These are phyloP conservation scores for Rhinatrema bivittatum DNA, from an alignment of 2,797 vertebrate genomes.

Conservation along the genomic window DNA sequence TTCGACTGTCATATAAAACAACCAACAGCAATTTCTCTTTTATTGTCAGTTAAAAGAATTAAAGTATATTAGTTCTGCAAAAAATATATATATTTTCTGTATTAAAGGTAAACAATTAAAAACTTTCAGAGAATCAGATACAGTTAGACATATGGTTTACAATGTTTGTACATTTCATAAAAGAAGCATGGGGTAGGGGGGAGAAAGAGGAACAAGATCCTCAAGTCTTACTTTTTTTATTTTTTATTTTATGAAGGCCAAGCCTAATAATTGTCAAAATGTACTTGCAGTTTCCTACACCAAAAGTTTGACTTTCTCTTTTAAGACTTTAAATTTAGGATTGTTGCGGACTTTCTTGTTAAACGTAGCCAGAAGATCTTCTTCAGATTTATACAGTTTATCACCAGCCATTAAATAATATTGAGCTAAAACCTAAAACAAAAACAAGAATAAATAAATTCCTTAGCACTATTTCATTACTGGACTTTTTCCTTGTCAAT, in stretches of 20 bases:
- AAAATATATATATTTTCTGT: constrained; percentile 43
- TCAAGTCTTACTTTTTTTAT: no score
- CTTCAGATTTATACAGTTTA: constrained; percentile 63
- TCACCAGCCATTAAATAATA: constrained; percentile 67
- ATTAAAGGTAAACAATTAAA: constrained; percentile 39
- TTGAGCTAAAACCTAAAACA: constrained; percentile 75
- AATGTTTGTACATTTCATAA: constrained; percentile 6
- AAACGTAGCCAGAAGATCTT: constrained; percentile 72
- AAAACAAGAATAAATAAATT: constrained; percentile 1
- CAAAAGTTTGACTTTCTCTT: constrained; percentile 79
- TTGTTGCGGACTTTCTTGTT: constrained; percentile 85
- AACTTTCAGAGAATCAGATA: constrained; percentile 23
- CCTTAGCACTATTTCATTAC: no score
- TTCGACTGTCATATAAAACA: constrained; percentile 22
- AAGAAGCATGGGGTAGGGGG: constrained; percentile 1
- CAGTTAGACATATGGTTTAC: not conserved
- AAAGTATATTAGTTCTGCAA: no score
- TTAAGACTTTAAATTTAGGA: constrained; percentile 79
- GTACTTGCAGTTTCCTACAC: no score
- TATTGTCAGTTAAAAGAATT: constrained; percentile 35
- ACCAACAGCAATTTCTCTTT: constrained; percentile 29
- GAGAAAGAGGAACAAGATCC: not conserved
- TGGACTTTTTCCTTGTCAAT: no score
- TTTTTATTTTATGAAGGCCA: constrained; percentile 4
- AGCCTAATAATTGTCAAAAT: not conserved